These are phyloP conservation scores for Brenthis ino DNA, from an alignment of 2,888 invertebrate genomes.

Conservation along the genomic window DNA sequence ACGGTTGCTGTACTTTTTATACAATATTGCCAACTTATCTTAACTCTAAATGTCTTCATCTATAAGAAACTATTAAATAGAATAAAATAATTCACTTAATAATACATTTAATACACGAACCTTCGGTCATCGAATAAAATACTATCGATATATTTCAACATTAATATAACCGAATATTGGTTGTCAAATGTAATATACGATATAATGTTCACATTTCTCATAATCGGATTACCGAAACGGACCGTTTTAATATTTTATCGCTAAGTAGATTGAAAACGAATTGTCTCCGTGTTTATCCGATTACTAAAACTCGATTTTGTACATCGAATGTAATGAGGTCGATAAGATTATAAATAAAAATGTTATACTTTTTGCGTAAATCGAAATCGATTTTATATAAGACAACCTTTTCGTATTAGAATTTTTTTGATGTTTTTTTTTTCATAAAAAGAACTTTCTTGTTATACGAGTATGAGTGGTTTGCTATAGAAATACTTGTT, in stretches of 20 bases:
- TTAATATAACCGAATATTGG: not conserved
- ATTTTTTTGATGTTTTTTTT: not conserved
- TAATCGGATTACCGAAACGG: constrained; percentile 42
- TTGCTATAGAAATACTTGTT: too few species aligned
- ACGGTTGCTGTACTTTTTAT: too few species aligned
- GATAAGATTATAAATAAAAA: constrained; percentile 16
- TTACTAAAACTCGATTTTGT: constrained; percentile 36
- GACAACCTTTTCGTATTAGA: not conserved
- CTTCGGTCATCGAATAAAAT: not conserved
- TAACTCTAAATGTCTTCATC: too few species aligned
- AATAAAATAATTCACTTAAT: too few species aligned
- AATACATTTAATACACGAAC: too few species aligned
- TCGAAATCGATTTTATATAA: constrained; percentile 4
- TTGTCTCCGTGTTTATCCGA: constrained; percentile 40
- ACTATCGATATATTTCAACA: not conserved
- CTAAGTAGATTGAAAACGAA: constrained; percentile 41
- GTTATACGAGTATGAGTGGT: too few species aligned
- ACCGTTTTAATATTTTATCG: constrained; percentile 44
- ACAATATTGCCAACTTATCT: too few species aligned
- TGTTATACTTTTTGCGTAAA: constrained; percentile 3
- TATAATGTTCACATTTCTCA: constrained; percentile 22
- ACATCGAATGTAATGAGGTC: constrained; percentile 25
- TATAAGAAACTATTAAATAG: too few species aligned
- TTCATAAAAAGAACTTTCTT: too few species aligned
- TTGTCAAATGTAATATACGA: constrained; percentile 17